Evolutionary conservation across 30 jellyfish, hydroid and myxozoan genomes (phyloP), one percentile per base, ranked within the genome.

Genomic region (Sanderia malayensis): DNA sequence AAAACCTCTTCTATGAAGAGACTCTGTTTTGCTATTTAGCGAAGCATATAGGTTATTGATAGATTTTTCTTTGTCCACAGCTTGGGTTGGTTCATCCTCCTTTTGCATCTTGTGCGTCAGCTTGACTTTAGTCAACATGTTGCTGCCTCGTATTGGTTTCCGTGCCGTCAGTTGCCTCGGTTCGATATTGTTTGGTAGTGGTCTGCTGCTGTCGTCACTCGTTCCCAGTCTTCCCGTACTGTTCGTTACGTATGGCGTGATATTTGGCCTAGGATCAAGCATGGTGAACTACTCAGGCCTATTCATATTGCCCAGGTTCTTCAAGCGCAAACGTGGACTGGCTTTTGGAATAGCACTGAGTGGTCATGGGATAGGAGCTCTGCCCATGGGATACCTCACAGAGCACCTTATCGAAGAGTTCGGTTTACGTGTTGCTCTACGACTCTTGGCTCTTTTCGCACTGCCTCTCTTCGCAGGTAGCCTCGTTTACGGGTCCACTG

Each of bases 81-180:
- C 92, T 1, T 80, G 92, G 92, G 74, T 80, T 29, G 92, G 92
- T 61, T 80, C 92, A 0, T 67, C 65, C 31, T 73, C 84, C n/a
- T 80, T 21, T 34, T 55, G 82, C 62, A 27, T 26, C 19, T 69
- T 77, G 72, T 80, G 71, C 73, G 33, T 80, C 23, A 30, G 79
- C 25, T 58, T 74, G 25, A 44, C 65, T 22, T 27, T 80, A 2
- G 84, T 80, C 84, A 80, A 61, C 58, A 18, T 58, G 55, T 68
- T 80, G 46, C 73, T 70, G 65, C 79, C 79, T 58, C 84, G 73
- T 34, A 1, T 70, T 70, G 92, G 92, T 19, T 80, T 67, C 67
- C 83, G 92, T 44, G 79, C 73, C 4, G 72, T 80, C n/a, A 55
- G 92, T 66, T 67, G 92, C 79, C 44, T 68, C 33, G 92, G 92